Conservation (phyloP, 2,113 vertebrate species). For the Stigmatopora nigra region DNA sequence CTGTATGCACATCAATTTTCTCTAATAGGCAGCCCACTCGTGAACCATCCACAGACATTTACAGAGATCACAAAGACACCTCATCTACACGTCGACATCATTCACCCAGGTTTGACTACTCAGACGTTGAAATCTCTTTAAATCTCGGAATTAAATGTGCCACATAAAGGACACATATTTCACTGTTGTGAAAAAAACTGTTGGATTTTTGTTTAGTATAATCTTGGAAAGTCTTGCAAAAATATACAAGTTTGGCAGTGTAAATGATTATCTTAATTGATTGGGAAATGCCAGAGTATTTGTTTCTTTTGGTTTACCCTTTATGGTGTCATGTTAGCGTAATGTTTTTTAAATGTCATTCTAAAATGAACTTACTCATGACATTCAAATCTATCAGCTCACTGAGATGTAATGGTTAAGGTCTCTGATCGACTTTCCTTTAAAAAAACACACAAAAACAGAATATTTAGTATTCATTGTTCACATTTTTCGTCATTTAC, state of each 20-base stretch:
- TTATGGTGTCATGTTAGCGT: conserved; percentile 13
- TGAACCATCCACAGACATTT: conserved; percentile 37
- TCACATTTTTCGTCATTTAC: conserved; percentile 39
- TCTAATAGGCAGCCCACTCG: conserved; percentile 48
- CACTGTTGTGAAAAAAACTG: conserved; percentile 43
- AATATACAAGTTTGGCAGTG: neutral
- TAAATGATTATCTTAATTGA: conserved; percentile 1
- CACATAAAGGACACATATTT: no score
- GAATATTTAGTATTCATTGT: conserved; percentile 31
- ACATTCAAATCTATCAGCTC: neutral
- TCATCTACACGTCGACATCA: conserved; percentile 38
- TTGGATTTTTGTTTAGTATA: conserved; percentile 44
- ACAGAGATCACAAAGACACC: conserved; percentile 37
- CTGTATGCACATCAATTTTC: conserved; percentile 41
- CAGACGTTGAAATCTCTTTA: conserved; percentile 4
- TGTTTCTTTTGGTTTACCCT: conserved; percentile 9
- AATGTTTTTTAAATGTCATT: conserved; percentile 5
- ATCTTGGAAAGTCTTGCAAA: conserved; percentile 63
- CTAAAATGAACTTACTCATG: conserved; percentile 8
- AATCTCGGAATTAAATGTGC: neutral
- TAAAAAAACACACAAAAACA: neutral
- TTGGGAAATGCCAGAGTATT: conserved; percentile 14
- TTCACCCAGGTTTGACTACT: conserved; percentile 2
- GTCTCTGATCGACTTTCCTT: neutral
- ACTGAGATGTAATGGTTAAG: no score